Evolutionary conservation across 2,888 invertebrate species (phyloP).

Genomic region (Plebejus melissa): DNA sequence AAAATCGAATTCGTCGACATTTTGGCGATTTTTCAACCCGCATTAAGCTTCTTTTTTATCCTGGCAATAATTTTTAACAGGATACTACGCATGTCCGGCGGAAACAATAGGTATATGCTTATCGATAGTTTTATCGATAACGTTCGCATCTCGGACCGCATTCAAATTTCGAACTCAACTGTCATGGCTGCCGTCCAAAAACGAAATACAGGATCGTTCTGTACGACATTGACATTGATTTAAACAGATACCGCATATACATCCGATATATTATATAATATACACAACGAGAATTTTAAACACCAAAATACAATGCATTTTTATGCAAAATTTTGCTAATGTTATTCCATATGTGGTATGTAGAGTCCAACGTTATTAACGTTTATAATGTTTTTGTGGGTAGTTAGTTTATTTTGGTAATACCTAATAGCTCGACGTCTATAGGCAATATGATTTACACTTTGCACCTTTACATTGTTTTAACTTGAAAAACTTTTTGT

Average conservation of each 20-base stretch:
- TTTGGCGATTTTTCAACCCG: conserved; percentile 16
- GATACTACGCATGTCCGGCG: conserved; percentile 56
- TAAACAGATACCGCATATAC: conserved; percentile 31
- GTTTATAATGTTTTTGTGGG: neutral
- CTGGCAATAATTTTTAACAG: conserved; percentile 41
- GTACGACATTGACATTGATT: conserved; percentile 69
- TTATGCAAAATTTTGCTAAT: conserved; percentile 10
- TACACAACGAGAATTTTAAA: conserved; percentile 8
- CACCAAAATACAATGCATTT: conserved; percentile 8
- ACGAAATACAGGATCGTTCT: conserved; percentile 44
- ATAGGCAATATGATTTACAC: neutral
- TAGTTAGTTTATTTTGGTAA: neutral
- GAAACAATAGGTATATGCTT: conserved; percentile 59
- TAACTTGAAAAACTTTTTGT: too few relatives aligned
- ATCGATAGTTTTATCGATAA: conserved; percentile 65
- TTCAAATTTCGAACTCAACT: conserved; percentile 73
- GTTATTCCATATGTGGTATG: neutral
- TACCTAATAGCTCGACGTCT: neutral
- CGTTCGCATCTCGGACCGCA: conserved; percentile 70
- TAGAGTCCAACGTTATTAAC: neutral
- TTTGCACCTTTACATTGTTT: too few relatives aligned
- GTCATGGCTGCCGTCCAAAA: conserved; percentile 67
- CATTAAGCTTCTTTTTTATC: conserved; percentile 6
- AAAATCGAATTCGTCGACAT: neutral
- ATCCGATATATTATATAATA: conserved; percentile 22